phyloP scores from a whole-genome alignment of 2,113 vertebrate species.

The Python bivittatus region DNA sequence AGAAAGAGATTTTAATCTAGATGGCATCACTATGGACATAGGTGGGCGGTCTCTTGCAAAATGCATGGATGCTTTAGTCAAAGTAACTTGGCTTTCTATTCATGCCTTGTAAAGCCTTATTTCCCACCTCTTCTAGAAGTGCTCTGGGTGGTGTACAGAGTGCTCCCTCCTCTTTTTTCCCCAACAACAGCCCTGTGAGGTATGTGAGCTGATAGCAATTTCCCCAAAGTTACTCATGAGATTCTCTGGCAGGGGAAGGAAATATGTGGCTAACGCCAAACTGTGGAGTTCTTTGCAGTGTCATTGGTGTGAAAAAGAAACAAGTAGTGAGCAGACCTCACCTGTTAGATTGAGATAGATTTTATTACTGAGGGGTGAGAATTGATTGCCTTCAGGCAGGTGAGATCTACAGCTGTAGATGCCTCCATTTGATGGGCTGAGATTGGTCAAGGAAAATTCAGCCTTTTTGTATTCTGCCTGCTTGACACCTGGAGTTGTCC shows the following conservation, averaged over 20 bases:
- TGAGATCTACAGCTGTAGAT: neutral
- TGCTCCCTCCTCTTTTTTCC: neutral
- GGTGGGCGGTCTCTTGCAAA: too few relatives aligned
- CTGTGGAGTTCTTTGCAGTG: neutral
- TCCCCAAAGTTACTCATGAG: neutral
- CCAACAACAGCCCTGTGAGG: neutral
- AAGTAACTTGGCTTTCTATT: neutral
- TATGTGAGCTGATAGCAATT: neutral
- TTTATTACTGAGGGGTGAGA: fast-evolving
- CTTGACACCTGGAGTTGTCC: fast-evolving
- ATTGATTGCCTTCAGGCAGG: fast-evolving
- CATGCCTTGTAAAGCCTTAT: neutral
- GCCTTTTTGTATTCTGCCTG: fast-evolving
- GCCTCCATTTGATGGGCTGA: neutral
- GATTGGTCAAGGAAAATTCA: neutral
- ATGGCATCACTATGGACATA: too few relatives aligned
- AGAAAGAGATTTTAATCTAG: too few relatives aligned
- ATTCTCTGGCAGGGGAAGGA: neutral
- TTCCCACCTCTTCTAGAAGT: neutral
- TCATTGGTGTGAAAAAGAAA: neutral
- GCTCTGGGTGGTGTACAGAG: neutral
- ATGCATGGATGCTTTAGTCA: neutral
- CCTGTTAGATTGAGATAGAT: neutral
- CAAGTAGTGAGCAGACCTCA: neutral
- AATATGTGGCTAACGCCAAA: neutral